Evolutionary conservation across 2,113 vertebrate genomes (phyloP), one percentile per base, ranked within the genome.

Genomic region (Lophura nycthemera): DNA sequence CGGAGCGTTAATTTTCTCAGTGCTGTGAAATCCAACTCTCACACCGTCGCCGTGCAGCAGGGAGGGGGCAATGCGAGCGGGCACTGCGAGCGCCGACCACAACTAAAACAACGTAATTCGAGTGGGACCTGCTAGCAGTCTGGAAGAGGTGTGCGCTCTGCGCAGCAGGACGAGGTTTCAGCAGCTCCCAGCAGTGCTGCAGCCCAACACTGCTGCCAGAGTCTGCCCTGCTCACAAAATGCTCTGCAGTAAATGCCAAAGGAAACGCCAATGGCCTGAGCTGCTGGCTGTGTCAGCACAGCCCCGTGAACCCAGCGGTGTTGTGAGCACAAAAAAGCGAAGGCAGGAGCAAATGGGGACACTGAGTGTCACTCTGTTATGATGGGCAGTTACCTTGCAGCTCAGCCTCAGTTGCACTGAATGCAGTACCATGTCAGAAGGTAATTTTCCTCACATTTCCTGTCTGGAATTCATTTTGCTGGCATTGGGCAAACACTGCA

Each of bases 1-100:
- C 32, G 59, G 82, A 86, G 72, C 19, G 0, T 95, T 95, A n/a
- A 96, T 92, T 96, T 93, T 60, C 92, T 89, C 69, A 17, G 73
- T 2, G 1, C 21, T 61, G 21, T 45, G 88, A 71, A 90, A 69
- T 24, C 42, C 32, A 60, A 24, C 75, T 17, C 19, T 3, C 7
- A 67, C 90, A 72, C 78, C 89, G 84, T 67, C 34, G 16, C 61
- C n/a, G 36, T 3, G 21, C 54, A 17, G 65, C 76, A 77, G 84
- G 0, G 4, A 85, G 73, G 64, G 69, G 56, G 84, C 0, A 4
- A 45, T 20, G 18, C 8, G 45, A 45, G 45, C 18, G 19, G 45
- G 45, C 45, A 20, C 45, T 45, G 45, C 45, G 18, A 19, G 18
- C 45, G 8, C 17, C 0, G 4, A 34, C 56, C 42, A 3, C 83